A percentile compares a stretch with the other conserved stretches of the same genome.
Conservation (phyloP, 2,888 invertebrate species). For the Zygaena filipendulae region DNA sequence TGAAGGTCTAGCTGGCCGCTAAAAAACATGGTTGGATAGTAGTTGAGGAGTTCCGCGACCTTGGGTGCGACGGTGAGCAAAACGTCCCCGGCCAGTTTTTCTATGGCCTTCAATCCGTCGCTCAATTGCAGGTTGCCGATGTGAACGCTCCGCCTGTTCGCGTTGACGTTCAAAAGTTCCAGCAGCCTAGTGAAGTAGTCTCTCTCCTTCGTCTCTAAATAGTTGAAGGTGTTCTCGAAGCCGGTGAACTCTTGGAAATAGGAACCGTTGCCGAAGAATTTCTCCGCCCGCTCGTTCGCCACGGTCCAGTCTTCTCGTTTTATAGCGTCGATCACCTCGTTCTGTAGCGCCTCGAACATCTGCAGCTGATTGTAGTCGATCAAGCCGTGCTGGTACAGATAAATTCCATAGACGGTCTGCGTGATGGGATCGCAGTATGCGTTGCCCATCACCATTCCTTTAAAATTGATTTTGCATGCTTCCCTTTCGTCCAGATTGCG, state of each 20-base stretch:
- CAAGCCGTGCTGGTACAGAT: slow-evolving; percentile 60
- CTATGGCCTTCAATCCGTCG: slow-evolving; percentile 53
- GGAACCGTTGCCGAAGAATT: slow-evolving; percentile 65
- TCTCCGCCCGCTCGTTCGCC: slow-evolving; percentile 77
- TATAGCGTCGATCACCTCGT: slow-evolving; percentile 67
- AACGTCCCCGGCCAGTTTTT: slow-evolving; percentile 62
- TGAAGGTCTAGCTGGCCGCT: slow-evolving; percentile 76
- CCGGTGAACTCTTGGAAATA: slow-evolving; percentile 77
- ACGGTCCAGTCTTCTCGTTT: slow-evolving; percentile 68
- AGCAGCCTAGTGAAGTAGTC: slow-evolving; percentile 42
- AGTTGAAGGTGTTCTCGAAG: slow-evolving; percentile 80
- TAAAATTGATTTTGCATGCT: slow-evolving; percentile 49
- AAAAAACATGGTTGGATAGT: slow-evolving; percentile 70
- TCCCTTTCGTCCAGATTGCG: slow-evolving; percentile 32
- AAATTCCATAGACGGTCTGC: slow-evolving; percentile 58
- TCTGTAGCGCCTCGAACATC: slow-evolving; percentile 70
- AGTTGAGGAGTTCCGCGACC: slow-evolving; percentile 47
- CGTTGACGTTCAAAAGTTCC: slow-evolving; percentile 35
- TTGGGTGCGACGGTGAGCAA: slow-evolving; percentile 66
- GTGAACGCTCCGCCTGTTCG: slow-evolving; percentile 65
- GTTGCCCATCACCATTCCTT: slow-evolving; percentile 64
- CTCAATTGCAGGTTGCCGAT: slow-evolving; percentile 70
- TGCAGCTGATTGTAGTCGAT: slow-evolving; percentile 66
- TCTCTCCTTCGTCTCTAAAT: slow-evolving; percentile 60
- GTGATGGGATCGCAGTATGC: slow-evolving; percentile 61